A percentile compares a stretch with the other conserved stretches of the same genome.
phyloP scores from a whole-genome alignment of 2,797 vertebrate genomes.

The Hafferia zeledoni region DNA sequence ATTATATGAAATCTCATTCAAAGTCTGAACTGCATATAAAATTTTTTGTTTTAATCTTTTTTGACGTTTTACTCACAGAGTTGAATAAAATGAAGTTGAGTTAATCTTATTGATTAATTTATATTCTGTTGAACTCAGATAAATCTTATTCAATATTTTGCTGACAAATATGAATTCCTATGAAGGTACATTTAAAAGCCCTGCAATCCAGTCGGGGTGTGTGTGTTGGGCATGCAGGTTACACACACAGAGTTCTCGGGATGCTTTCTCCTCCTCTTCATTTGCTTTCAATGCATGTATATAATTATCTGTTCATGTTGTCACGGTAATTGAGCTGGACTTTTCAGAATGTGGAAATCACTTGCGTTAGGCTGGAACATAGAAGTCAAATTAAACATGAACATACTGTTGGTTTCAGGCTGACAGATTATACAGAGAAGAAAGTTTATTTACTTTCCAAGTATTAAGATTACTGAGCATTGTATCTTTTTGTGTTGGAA shows the following conservation, averaged over 20 bases:
- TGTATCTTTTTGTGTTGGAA: background rate
- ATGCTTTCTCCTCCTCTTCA: slow-evolving; percentile 62
- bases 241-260: slow-evolving; percentile 1
- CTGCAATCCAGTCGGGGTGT: background rate
- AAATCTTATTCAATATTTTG: slow-evolving; percentile 29
- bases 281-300: slow-evolving; percentile 65
- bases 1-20: slow-evolving; percentile 46
- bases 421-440: background rate
- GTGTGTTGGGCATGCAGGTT: background rate
- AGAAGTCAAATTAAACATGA: slow-evolving; percentile 15
- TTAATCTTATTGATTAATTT: slow-evolving; percentile 21
- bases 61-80: slow-evolving; percentile 1
- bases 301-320: slow-evolving; percentile 73
- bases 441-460: background rate
- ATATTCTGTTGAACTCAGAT: slow-evolving; percentile 34
- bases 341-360: slow-evolving; percentile 66
- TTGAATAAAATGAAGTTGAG: slow-evolving; percentile 27
- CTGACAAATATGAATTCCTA: background rate
- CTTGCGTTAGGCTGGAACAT: slow-evolving; percentile 52
- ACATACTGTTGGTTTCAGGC: background rate
- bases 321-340: slow-evolving; percentile 73
- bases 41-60: background rate
- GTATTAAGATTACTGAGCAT: background rate
- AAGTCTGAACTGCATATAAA: slow-evolving; percentile 15
- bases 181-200: slow-evolving; percentile 26